Percentiles rank a stretch among this genome's conserved stretches.
These are phyloP conservation scores for Periophthalmodon schlosseri DNA, from an alignment of 2,113 vertebrate species.

Conservation along the genomic window DNA sequence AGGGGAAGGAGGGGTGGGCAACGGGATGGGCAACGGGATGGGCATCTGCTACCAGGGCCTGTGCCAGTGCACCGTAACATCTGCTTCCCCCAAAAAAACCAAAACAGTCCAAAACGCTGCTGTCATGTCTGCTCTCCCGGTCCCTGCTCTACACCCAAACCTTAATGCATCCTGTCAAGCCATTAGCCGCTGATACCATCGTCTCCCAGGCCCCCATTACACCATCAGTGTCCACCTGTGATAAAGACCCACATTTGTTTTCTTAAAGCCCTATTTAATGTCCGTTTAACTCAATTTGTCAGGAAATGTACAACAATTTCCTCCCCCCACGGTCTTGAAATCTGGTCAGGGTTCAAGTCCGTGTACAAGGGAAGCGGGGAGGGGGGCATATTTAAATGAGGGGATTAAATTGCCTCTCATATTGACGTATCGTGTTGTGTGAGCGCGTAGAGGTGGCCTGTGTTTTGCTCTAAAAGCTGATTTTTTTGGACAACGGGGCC, in stretches of 20 bases:
- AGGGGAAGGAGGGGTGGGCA: conserved; percentile 88
- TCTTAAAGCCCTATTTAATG: conserved; percentile 99
- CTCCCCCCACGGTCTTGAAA: conserved; percentile 89
- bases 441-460: conserved; percentile 57
- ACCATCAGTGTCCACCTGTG: conserved; percentile 99
- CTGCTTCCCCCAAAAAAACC: conserved; percentile 86
- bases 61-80: conserved; percentile 96
- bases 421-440: conserved; percentile 64
- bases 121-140: conserved; percentile 90
- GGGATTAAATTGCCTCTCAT: conserved; percentile 72
- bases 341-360: conserved; percentile 94
- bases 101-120: conserved; percentile 84
- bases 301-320: conserved; percentile 99
- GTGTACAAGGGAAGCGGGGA: neutral
- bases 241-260: conserved; percentile 99
- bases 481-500: conserved; percentile 68
- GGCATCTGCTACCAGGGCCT: conserved; percentile 95
- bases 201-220: conserved; percentile 91
- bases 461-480: conserved; percentile 72
- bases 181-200: conserved; percentile 98
- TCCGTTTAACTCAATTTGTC: conserved; percentile 99
- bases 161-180: conserved; percentile 99
- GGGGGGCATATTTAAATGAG: conserved; percentile 88
- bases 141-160: conserved; percentile 89
- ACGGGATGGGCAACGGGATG: conserved; percentile 87